Base-by-base conservation (phyloP, 1,140 invertebrate genomes). In the Drosophila serrata region DNA sequence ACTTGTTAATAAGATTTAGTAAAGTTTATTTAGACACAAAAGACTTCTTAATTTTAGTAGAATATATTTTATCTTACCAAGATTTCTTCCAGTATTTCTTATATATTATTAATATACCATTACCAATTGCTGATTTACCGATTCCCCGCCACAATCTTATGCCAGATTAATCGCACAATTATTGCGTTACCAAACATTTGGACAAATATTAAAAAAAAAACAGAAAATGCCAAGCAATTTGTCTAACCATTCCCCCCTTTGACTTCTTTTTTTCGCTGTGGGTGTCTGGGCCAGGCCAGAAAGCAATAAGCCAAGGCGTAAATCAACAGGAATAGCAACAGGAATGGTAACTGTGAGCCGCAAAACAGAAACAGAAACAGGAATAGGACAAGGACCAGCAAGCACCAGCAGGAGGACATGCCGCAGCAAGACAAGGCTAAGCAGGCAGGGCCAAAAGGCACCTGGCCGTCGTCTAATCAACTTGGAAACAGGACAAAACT, bases 111-210 rank as follows among this genome's bases (percentile, higher is more conserved):
- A 49, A 58, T 35, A 33, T 31, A 56, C 58, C 84, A 79, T 90
- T 81, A 49, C 77, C 73, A 88, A 88, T 90, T 81, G 86, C 70
- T 90, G 79, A 90, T 90, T 90, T 90, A 85, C 63, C 62, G 74
- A 46, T 53, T 8, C 37, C 80, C 35, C 60, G 40, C 67, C 55
- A 42, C 57, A 40, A 17, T 64, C 80, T 75, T 72, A 81, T 88
- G 62, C 62, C 64, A 60, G 62, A 90, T 84, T 79, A 81, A 88
- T 88, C 49, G 80, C 62, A 84, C 85, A 88, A 90, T 90, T 90
- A 85, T 65, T 46, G 60, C 62, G 29, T 31, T 19, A 8, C 24
- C 75, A 90, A 90, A 90, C 79, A 90, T 85, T 90, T 90, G 55
- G 75, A 84, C 80, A 46, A 46, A 29, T 24, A 46, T 27, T n/a